Percentiles rank a stretch among this genome's conserved stretches.
phyloP scores from a whole-genome alignment of 1,140 invertebrate species.

The Camponotus floridanus region DNA sequence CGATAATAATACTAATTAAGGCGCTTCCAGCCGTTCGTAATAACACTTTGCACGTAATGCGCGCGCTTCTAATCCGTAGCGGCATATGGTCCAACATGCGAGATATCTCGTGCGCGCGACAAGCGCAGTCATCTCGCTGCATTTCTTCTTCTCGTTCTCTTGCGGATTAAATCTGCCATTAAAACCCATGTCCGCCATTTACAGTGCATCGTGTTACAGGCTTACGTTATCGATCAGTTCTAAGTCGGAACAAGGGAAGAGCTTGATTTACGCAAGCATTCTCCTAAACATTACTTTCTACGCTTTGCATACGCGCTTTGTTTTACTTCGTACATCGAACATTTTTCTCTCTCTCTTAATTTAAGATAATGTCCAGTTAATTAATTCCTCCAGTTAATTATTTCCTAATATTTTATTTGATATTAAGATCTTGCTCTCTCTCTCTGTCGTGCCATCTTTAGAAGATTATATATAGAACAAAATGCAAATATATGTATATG shows the following conservation, averaged over 20 bases:
- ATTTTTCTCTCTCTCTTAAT: not conserved
- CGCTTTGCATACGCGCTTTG: not conserved
- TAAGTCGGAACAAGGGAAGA: constrained; percentile 42
- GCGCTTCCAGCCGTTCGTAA: constrained; percentile 67
- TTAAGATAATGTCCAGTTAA: no score
- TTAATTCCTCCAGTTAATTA: no score
- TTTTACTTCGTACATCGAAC: not conserved
- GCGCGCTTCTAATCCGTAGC: constrained; percentile 71
- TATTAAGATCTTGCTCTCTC: no score
- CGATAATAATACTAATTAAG: constrained; percentile 75
- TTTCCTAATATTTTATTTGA: not conserved
- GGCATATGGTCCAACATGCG: constrained; percentile 74
- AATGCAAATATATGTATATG: no score
- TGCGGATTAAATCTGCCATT: constrained; percentile 49
- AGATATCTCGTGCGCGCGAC: constrained; percentile 29
- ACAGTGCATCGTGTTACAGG: constrained; percentile 26
- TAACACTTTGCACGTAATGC: constrained; percentile 69
- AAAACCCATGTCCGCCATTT: constrained; percentile 53
- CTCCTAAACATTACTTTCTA: constrained; percentile 47
- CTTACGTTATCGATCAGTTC: constrained; percentile 50
- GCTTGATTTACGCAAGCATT: constrained; percentile 53
- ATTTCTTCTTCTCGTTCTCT: constrained; percentile 41
- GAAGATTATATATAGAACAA: no score
- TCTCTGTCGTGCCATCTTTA: no score
- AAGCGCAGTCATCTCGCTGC: constrained; percentile 11